phyloP scores from a whole-genome alignment of 2,888 invertebrate species.

The Aphidoletes aphidimyza region DNA sequence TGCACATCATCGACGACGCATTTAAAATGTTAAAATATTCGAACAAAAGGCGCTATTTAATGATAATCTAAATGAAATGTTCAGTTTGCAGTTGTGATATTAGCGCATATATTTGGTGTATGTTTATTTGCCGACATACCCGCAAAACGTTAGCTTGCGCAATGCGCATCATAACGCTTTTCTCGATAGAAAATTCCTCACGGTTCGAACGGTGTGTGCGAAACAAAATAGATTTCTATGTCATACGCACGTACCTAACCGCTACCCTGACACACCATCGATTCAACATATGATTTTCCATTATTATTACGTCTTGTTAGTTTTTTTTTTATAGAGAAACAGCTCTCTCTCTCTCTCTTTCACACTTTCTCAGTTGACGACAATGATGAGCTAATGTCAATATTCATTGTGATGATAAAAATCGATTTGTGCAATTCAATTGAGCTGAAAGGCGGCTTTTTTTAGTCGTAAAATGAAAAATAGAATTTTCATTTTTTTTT shows the following conservation, averaged over 20 bases:
- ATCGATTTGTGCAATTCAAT: constrained; percentile 11
- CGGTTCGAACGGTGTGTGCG: background rate
- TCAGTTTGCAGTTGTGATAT: background rate
- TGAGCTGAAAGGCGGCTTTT: too few relatives aligned
- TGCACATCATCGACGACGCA: background rate
- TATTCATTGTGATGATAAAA: constrained; percentile 5
- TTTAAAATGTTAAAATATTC: background rate
- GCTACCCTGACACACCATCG: background rate
- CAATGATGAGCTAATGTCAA: background rate
- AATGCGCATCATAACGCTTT: background rate
- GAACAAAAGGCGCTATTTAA: background rate
- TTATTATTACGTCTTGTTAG: background rate
- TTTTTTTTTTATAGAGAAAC: background rate
- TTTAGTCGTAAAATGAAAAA: background rate
- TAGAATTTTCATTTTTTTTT: too few relatives aligned
- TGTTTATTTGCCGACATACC: constrained; percentile 19
- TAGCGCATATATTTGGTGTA: background rate
- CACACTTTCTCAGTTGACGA: background rate
- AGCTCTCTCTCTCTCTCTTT: too few relatives aligned
- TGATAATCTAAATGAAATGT: background rate
- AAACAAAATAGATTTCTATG: constrained; percentile 15
- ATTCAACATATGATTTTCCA: constrained; percentile 38
- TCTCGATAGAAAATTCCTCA: background rate
- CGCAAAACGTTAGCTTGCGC: background rate
- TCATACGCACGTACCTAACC: background rate